Evolutionary conservation across 2,113 vertebrate genomes (phyloP).

Genomic region (Paradisaea rubra): DNA sequence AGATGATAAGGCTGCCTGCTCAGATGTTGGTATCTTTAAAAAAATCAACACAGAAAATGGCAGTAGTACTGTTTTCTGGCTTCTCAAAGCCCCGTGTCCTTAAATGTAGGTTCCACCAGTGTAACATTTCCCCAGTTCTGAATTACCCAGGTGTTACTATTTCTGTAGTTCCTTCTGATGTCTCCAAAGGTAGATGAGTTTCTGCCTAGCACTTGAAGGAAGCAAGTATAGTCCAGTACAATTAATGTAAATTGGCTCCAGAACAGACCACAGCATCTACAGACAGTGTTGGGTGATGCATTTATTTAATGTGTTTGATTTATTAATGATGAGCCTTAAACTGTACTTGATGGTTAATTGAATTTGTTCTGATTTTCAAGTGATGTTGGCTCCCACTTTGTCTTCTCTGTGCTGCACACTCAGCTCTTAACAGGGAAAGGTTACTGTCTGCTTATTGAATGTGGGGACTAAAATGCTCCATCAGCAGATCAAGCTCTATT

Average conservation of each 20-base stretch:
- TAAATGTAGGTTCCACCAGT: neutral
- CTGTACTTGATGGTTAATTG: neutral
- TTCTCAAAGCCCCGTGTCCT: neutral
- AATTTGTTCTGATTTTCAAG: neutral
- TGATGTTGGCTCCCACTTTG: neutral
- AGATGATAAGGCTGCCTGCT: neutral
- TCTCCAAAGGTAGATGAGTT: neutral
- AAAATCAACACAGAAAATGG: neutral
- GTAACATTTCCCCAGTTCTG: neutral
- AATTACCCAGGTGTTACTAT: neutral
- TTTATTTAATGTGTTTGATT: neutral
- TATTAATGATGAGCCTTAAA: constrained; percentile 2
- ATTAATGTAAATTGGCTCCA: neutral
- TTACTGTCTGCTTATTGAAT: neutral
- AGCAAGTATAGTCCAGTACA: neutral
- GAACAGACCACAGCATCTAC: neutral
- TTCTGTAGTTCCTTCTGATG: neutral
- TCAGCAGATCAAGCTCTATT: neutral
- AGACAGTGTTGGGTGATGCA: neutral
- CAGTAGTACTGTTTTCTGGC: neutral
- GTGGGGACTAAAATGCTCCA: neutral
- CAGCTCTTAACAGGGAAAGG: neutral
- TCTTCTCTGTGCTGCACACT: neutral
- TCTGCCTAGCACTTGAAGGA: neutral
- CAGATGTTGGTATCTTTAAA: neutral